Percentiles rank a stretch among this genome's conserved stretches.
Evolutionary conservation across 2,797 vertebrate species (phyloP).

Genomic region (Bothrops alternatus): DNA sequence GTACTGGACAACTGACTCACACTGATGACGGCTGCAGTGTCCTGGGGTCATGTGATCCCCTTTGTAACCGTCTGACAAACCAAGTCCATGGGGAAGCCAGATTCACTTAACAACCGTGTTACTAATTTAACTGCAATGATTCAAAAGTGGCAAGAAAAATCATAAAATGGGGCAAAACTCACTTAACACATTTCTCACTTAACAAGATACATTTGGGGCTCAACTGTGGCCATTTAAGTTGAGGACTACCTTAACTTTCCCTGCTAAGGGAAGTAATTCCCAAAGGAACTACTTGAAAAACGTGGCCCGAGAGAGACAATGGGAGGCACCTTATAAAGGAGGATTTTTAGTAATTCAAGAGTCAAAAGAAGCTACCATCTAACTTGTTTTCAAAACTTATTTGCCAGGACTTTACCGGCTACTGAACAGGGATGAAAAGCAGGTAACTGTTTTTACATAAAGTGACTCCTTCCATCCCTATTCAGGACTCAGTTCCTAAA

Average conservation of each 20-base stretch:
- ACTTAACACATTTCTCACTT: too few relatives aligned
- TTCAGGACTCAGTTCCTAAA: neutral
- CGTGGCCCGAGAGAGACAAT: neutral
- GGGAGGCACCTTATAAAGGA: neutral
- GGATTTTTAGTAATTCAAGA: neutral
- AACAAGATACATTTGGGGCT: neutral
- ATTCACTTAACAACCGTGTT: neutral
- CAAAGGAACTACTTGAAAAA: neutral
- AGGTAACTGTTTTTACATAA: neutral
- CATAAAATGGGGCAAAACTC: neutral
- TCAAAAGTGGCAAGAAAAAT: neutral
- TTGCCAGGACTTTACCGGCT: neutral
- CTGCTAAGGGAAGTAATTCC: neutral
- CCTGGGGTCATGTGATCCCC: neutral
- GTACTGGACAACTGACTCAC: neutral
- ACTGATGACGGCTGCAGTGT: neutral
- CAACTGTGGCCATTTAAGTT: neutral
- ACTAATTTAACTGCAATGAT: neutral
- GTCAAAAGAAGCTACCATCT: neutral
- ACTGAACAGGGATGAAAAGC: neutral
- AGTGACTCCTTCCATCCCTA: neutral
- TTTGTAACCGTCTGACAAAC: neutral
- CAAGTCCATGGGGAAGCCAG: neutral
- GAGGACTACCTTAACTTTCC: neutral
- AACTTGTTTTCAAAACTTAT: neutral